Evolutionary conservation across 2,113 vertebrate genomes (phyloP), one percentile per base, ranked within the genome.

Genomic region (Atrichornis clamosus): DNA sequence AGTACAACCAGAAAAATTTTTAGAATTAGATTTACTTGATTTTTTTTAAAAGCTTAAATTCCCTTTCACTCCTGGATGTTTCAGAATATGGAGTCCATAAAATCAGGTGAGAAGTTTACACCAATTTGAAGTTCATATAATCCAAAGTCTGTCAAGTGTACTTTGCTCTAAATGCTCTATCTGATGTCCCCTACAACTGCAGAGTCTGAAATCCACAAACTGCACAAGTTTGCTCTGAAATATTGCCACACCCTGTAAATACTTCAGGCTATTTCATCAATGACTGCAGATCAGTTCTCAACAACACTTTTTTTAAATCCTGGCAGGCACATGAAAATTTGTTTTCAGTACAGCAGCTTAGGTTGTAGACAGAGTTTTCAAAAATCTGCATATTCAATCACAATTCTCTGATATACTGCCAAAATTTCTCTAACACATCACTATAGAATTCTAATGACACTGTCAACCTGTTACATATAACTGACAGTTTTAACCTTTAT

Each of bases 401-500:
- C 15, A 80, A 53, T 68, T 81, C 37, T 73, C 41, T 80, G 55
- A 83, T 93, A 93, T 15, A 21, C 50, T 89, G 84, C 30, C 52
- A 93, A 93, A 69, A 80, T 70, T 91, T 80, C 64, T 86, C 74
- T 68, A 81, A 86, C 42, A 52, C 22, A 47, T 78, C 49, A 73
- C 64, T 56, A n/a, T 69, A 82, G 52, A 84, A 91, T 90, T 92
- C 56, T 56, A 87, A 83, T 73, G 35, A 77, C 26, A 64, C 56
- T 88, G 72, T 56, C 92, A 94, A 65, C 39, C 13, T 86, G 64
- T 77, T 92, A 32, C 33, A 35, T 56, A 33, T 79, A 85, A 91
- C 42, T 90, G 87, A 64, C 85, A 90, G 68, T 50, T 93, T 92
- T 84, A 92, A 93, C 64, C 55, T 91, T 93, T 85, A 76, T 58